Conservation (phyloP, 2,888 invertebrate genomes). For the Timema podura region DNA sequence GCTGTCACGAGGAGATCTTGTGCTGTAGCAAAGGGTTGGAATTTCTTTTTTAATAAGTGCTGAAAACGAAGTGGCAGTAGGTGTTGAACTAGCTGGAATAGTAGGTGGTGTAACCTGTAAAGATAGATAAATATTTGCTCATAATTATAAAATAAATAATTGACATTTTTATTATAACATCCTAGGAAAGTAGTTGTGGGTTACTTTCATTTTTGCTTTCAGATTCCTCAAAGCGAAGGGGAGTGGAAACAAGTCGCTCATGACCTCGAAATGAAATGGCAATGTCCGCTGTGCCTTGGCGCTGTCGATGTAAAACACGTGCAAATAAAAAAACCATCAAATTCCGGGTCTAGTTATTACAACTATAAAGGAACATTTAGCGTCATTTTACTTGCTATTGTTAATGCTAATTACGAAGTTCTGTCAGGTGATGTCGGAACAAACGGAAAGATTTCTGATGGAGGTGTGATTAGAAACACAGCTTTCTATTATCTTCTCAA, state of each 20-base stretch:
- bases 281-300: constrained; percentile 18
- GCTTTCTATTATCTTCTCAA: constrained; percentile 29
- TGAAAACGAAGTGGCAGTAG: too few species aligned
- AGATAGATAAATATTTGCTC: too few species aligned
- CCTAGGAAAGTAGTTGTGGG: too few species aligned
- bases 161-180: too few species aligned
- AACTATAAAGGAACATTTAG: constrained; percentile 31
- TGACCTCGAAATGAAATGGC: constrained; percentile 13
- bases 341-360: constrained; percentile 28
- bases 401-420: constrained; percentile 32
- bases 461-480: constrained; percentile 32
- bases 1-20: too few species aligned
- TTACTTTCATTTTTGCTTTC: constrained; percentile 9
- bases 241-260: constrained; percentile 3
- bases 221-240: constrained; percentile 6
- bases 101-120: too few species aligned
- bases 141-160: too few species aligned
- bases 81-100: too few species aligned
- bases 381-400: constrained; percentile 33
- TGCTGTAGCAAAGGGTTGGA: too few species aligned
- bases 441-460: constrained; percentile 35
- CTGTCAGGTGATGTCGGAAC: constrained; percentile 32
- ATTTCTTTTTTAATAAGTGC: too few species aligned
- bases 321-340: constrained; percentile 20
- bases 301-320: constrained; percentile 19